Evolutionary conservation across 1,140 invertebrate species (phyloP), one percentile per base, ranked within the genome.

Genomic region (Polypedilum vanderplanki): DNA sequence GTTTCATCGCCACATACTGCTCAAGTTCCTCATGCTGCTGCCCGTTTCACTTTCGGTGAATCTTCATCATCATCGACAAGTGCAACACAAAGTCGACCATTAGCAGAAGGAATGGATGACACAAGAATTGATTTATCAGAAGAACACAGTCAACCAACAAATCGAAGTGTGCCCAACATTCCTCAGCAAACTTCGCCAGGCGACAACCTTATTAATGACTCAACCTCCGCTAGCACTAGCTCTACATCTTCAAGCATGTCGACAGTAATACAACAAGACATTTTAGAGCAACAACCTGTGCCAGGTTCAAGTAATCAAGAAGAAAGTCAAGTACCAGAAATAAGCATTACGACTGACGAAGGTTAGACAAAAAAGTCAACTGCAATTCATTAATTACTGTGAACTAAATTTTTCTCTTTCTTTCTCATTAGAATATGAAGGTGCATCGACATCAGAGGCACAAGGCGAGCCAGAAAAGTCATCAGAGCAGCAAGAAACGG

Each of bases 1-100:
- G 92, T 96, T 9, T 96, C 93, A 82, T 97, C 94, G 0, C 94
- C 94, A 74, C 91, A 90, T 80, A 89, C 90, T 64, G 87, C 89
- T 15, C 86, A 86, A 79, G 80, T 17, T 81, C 80, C 15, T 80
- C 76, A 80, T 74, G 80, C 80, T 20, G 83, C 83, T 70, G 87
- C 87, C 40, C 85, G 90, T 75, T 94, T 94, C 81, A 90, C 90
- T 46, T 93, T 94, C 83, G 87, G 85, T 70, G 88, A 89, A 78
- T 83, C 87, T 75, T 81, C 81, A 0, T 77, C 81, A 1, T 81
- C 83, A 7, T 83, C 81, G 1, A 77, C 80, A 5, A 33, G 24
- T 5, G 5, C 24, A 8, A 78, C 77, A 1, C 74, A 75, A 15
- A 79, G 82, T 4, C 78, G 80, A 65, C 78, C 78, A 33, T 81